A percentile compares a stretch with the other conserved stretches of the same genome.
phyloP scores from a whole-genome alignment of 2,888 invertebrate genomes.

The Diaprepes abbreviatus region DNA sequence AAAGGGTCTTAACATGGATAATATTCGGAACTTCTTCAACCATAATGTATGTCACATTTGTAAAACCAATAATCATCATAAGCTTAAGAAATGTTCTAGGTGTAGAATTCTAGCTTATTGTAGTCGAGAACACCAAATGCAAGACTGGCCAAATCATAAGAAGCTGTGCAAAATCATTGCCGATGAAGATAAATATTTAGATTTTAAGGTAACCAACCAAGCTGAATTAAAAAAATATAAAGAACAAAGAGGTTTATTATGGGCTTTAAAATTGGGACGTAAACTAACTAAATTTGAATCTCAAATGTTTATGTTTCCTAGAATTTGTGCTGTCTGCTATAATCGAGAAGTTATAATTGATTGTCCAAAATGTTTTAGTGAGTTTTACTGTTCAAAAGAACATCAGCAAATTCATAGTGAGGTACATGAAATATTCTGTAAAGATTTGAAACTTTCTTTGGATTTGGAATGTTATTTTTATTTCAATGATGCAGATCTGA shows the following conservation, averaged over 20 bases:
- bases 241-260: slow-evolving; percentile 45
- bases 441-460: slow-evolving; percentile 52
- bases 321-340: slow-evolving; percentile 58
- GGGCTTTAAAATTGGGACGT: slow-evolving; percentile 53
- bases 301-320: slow-evolving; percentile 60
- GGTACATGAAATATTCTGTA: slow-evolving; percentile 52
- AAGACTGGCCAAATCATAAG: slow-evolving; percentile 85
- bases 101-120: slow-evolving; percentile 71
- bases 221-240: slow-evolving; percentile 39
- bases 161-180: slow-evolving; percentile 68
- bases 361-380: slow-evolving; percentile 55
- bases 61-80: not conserved
- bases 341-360: slow-evolving; percentile 45
- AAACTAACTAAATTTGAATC: slow-evolving; percentile 54
- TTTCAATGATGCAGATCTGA: not conserved
- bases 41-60: slow-evolving; percentile 20
- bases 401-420: slow-evolving; percentile 48
- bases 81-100: slow-evolving; percentile 10
- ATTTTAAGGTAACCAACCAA: slow-evolving; percentile 36
- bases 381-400: slow-evolving; percentile 55
- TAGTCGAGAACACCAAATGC: slow-evolving; percentile 82
- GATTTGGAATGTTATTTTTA: slow-evolving; percentile 51
- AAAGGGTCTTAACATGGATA: not conserved
- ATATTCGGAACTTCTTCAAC: slow-evolving; percentile 15
- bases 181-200: slow-evolving; percentile 35